These are phyloP conservation scores for Ctenochaetus hawaiiensis DNA, from an alignment of 2,797 vertebrate genomes.

Conservation along the genomic window DNA sequence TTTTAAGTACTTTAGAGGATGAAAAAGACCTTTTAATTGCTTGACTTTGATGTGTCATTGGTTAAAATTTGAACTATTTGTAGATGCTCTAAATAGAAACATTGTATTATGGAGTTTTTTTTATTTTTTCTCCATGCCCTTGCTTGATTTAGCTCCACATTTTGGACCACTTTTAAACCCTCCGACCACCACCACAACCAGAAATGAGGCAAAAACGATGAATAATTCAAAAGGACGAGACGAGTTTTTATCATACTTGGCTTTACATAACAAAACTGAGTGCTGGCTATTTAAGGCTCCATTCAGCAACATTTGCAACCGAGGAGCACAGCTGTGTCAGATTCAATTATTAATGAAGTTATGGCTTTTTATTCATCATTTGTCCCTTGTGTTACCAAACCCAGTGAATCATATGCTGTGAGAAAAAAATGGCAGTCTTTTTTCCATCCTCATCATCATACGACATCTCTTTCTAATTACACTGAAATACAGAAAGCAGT, in stretches of 20 bases:
- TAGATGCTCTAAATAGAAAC: background rate
- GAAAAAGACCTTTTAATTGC: background rate
- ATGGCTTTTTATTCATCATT: slow-evolving; percentile 66
- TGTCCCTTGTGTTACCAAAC: slow-evolving; percentile 62
- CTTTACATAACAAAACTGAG: slow-evolving; percentile 71
- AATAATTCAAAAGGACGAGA: slow-evolving; percentile 65
- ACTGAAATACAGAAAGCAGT: slow-evolving; percentile 13
- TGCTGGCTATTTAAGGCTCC: slow-evolving; percentile 59
- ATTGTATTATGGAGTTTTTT: background rate
- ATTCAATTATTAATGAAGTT: slow-evolving; percentile 72
- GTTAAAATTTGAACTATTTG: background rate
- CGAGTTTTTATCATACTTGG: slow-evolving; percentile 44
- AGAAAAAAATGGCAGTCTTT: slow-evolving; percentile 48
- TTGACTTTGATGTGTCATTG: background rate
- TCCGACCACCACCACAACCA: background rate
- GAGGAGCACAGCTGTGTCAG: slow-evolving; percentile 66
- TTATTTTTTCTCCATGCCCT: background rate
- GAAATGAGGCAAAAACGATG: slow-evolving; percentile 37
- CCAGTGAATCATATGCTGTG: slow-evolving; percentile 53
- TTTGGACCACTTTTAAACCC: slow-evolving; percentile 2
- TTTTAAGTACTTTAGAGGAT: background rate
- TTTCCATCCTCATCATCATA: slow-evolving; percentile 16
- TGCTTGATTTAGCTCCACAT: slow-evolving; percentile 9
- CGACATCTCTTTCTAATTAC: slow-evolving; percentile 65
- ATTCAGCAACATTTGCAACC: slow-evolving; percentile 41